Conservation (phyloP, 2,797 vertebrate genomes). For the Micrastur ruficollis region DNA sequence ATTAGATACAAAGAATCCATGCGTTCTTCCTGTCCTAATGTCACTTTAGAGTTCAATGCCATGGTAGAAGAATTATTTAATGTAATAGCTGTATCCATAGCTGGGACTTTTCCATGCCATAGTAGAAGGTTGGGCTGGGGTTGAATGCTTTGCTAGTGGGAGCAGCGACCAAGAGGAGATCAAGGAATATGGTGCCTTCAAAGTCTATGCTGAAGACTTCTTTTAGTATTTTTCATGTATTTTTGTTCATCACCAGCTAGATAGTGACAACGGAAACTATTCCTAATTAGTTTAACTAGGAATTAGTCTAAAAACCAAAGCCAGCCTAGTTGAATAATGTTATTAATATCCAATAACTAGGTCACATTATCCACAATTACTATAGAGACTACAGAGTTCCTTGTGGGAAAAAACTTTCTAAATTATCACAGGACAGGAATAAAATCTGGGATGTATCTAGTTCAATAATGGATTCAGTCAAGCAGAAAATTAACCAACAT, state of each 20-base stretch:
- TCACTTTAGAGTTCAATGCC: background rate
- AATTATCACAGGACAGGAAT: background rate
- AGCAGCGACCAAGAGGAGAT: background rate
- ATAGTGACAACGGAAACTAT: background rate
- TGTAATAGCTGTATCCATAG: rapidly evolving
- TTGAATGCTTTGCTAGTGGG: background rate
- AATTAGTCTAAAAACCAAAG: background rate
- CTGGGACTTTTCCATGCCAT: rapidly evolving
- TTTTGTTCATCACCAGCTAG: background rate
- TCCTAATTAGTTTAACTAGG: background rate
- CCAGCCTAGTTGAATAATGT: background rate
- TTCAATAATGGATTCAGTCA: background rate
- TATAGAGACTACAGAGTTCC: background rate
- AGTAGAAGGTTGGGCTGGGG: background rate
- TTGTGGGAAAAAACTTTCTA: background rate
- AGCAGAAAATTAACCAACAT: slow-evolving; percentile 24
- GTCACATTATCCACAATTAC: background rate
- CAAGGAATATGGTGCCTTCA: background rate
- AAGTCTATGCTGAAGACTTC: background rate
- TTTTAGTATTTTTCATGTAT: background rate
- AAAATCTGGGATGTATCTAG: slow-evolving; percentile 5
- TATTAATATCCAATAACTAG: background rate
- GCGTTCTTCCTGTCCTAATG: background rate
- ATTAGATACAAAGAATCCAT: background rate
- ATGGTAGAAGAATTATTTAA: background rate